Percentiles rank a stretch among this genome's conserved stretches.
Evolutionary conservation across 2,888 invertebrate genomes (phyloP).

Genomic region (Pegoplata infirma): DNA sequence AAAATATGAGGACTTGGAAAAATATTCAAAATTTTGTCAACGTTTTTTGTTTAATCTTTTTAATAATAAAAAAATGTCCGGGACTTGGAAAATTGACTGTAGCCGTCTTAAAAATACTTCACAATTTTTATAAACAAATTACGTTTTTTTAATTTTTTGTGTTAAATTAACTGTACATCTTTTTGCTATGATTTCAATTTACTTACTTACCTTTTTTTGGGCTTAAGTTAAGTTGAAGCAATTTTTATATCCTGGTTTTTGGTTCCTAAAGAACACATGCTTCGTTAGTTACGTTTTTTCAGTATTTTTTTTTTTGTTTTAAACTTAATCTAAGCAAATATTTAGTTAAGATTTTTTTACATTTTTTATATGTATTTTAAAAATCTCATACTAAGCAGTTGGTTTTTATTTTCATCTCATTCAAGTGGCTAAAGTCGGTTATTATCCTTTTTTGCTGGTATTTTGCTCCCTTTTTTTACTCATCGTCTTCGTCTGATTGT

Average conservation of each 20-base stretch:
- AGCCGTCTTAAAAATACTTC: not conserved
- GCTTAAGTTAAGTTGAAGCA: slow-evolving; percentile 21
- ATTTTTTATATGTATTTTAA: not conserved
- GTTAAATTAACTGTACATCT: slow-evolving; percentile 43
- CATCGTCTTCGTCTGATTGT: slow-evolving; percentile 5
- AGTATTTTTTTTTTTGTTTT: not conserved
- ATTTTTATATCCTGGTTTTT: not conserved
- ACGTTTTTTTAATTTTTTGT: slow-evolving; percentile 1
- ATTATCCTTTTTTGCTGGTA: slow-evolving; percentile 47
- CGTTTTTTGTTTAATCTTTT: no score
- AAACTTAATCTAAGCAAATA: slow-evolving; percentile 51
- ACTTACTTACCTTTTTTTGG: slow-evolving; percentile 29
- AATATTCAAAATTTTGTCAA: no score
- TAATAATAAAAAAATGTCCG: no score
- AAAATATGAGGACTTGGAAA: no score
- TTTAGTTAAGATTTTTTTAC: slow-evolving; percentile 30
- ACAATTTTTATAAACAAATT: not conserved
- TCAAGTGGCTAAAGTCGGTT: slow-evolving; percentile 54
- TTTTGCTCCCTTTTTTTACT: slow-evolving; percentile 2
- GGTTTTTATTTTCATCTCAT: slow-evolving; percentile 37
- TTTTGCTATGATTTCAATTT: slow-evolving; percentile 24
- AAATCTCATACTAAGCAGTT: slow-evolving; percentile 51
- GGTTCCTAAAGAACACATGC: slow-evolving; percentile 41
- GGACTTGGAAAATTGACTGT: no score
- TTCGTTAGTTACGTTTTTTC: slow-evolving; percentile 49